Evolutionary conservation across 1,140 invertebrate species (phyloP).

Genomic region (Colletes gigas): DNA sequence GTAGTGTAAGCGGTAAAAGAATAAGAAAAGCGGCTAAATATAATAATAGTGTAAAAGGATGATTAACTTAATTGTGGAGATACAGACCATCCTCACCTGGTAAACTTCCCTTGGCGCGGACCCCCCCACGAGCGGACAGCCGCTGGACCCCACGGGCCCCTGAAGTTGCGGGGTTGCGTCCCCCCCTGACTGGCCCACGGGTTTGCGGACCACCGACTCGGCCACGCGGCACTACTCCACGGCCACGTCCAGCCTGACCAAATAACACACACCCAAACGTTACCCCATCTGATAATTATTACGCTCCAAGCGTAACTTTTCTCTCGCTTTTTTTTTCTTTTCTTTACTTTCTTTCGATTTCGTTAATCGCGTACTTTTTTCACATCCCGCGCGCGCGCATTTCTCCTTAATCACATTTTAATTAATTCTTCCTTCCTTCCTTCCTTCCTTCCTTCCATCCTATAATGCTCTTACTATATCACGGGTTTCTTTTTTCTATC

Average conservation of each 20-base stretch:
- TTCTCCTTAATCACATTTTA: neutral
- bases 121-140: slow-evolving; percentile 87
- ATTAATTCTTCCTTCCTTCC: slow-evolving; percentile 9
- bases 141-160: slow-evolving; percentile 88
- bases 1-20: neutral
- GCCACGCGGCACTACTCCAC: slow-evolving; percentile 93
- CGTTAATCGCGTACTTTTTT: neutral
- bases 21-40: neutral
- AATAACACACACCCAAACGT: slow-evolving; percentile 81
- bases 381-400: neutral
- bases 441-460: neutral
- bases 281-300: slow-evolving; percentile 75
- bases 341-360: slow-evolving; percentile 6
- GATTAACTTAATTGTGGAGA: slow-evolving; percentile 78
- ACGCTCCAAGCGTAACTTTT: slow-evolving; percentile 32
- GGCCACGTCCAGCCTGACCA: slow-evolving; percentile 89
- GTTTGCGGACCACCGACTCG: slow-evolving; percentile 90
- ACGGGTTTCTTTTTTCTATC: neutral
- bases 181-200: slow-evolving; percentile 85
- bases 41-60: slow-evolving; percentile 70
- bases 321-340: neutral
- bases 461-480: neutral
- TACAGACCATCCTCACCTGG: slow-evolving; percentile 90
- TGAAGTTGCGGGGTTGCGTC: slow-evolving; percentile 83
- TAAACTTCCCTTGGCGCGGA: slow-evolving; percentile 96